phyloP scores from a whole-genome alignment of 2,113 vertebrate species.

The Hucho hucho region DNA sequence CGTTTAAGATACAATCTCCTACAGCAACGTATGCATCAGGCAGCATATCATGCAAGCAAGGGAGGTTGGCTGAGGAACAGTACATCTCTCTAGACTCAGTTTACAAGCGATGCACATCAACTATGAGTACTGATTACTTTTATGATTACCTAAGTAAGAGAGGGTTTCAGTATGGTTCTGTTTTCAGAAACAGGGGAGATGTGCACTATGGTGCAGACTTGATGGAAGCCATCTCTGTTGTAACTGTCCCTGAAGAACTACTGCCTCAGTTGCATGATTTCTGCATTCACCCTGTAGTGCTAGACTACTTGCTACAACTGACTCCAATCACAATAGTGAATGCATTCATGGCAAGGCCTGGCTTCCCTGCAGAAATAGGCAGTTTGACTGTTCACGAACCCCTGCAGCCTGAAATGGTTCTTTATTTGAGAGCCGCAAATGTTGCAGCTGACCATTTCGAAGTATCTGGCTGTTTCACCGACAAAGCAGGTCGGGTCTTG shows the following conservation, averaged over 20 bases:
- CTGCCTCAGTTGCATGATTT: conserved; percentile 73
- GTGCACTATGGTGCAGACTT: conserved; percentile 77
- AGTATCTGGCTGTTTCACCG: conserved; percentile 81
- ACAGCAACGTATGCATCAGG: conserved; percentile 74
- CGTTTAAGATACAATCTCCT: conserved; percentile 73
- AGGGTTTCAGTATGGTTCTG: conserved; percentile 80
- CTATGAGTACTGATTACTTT: conserved; percentile 65
- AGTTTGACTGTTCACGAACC: conserved; percentile 76
- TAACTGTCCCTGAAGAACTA: conserved; percentile 71
- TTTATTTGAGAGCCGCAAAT: conserved; percentile 75
- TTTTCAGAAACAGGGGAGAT: conserved; percentile 74
- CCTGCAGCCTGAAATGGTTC: conserved; percentile 79
- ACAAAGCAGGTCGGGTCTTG: conserved; percentile 74
- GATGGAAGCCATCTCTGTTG: conserved; percentile 72
- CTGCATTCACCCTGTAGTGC: conserved; percentile 80
- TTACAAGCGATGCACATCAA: conserved; percentile 73
- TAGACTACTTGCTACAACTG: conserved; percentile 83
- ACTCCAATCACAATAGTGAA: conserved; percentile 55
- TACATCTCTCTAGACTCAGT: conserved; percentile 71
- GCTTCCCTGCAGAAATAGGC: conserved; percentile 79
- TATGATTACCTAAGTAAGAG: conserved; percentile 71
- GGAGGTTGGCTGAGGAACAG: conserved; percentile 65
- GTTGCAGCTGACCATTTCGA: conserved; percentile 69
- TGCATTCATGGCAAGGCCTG: conserved; percentile 51
- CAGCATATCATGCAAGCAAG: conserved; percentile 57